These are phyloP conservation scores for Enteromius viviparus DNA, from an alignment of 2,797 vertebrate genomes.

Conservation along the genomic window DNA sequence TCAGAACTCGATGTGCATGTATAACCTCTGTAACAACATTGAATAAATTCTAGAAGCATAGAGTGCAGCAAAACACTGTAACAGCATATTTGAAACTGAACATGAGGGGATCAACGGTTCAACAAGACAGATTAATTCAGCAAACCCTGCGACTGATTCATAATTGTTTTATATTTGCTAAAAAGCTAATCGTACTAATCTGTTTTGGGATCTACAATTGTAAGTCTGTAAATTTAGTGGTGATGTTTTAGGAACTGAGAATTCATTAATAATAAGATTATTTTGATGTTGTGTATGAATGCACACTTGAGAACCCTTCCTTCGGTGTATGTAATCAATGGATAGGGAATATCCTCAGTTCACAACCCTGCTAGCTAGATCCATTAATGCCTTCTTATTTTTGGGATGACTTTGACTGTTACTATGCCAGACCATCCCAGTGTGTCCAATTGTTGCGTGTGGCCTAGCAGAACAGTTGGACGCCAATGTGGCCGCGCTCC, in stretches of 20 bases:
- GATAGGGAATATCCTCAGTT: background rate
- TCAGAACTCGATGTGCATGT: background rate
- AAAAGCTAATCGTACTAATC: background rate
- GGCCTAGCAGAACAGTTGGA: constrained; percentile 70
- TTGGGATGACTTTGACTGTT: background rate
- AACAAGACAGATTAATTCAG: background rate
- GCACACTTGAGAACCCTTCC: background rate
- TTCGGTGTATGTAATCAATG: background rate
- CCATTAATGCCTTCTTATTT: constrained; percentile 17
- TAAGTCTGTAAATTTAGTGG: background rate
- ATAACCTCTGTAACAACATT: constrained; percentile 8
- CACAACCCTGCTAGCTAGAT: background rate
- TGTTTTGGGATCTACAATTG: background rate
- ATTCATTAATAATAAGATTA: background rate
- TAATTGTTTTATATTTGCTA: background rate
- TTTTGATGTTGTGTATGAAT: background rate
- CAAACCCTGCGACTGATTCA: too few relatives aligned
- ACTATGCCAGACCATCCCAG: background rate
- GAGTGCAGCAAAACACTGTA: background rate
- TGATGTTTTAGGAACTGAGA: background rate
- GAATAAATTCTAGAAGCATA: background rate
- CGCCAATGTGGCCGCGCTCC: constrained; percentile 72
- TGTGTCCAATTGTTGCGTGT: constrained; percentile 40
- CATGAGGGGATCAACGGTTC: background rate
- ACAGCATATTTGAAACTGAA: background rate